A percentile compares a stretch with the other conserved stretches of the same genome.
phyloP scores from a whole-genome alignment of 2,797 vertebrate genomes.

The Enteromius thamalakanensis region DNA sequence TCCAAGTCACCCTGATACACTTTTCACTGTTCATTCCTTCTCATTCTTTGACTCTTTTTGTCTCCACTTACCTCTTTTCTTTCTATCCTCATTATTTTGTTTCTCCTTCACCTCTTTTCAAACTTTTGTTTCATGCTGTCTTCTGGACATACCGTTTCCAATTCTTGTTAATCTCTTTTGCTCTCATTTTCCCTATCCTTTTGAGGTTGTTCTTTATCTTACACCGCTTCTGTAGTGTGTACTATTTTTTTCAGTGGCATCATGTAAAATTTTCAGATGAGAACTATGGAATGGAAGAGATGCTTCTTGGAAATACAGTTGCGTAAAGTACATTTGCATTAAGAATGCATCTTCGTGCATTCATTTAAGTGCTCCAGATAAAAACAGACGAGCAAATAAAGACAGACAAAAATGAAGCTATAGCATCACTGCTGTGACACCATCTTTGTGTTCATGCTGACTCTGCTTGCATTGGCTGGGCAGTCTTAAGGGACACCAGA shows the following conservation, averaged over 20 bases:
- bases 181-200: background rate
- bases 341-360: background rate
- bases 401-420: conserved; percentile 14
- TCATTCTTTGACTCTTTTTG: background rate
- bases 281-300: background rate
- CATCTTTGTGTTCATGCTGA: conserved; percentile 78
- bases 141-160: conserved; percentile 17
- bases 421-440: conserved; percentile 73
- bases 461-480: conserved; percentile 73
- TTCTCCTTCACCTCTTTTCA: conserved; percentile 18
- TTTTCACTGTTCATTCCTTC: conserved; percentile 30
- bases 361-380: background rate
- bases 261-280: background rate
- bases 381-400: conserved; percentile 15
- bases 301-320: conserved; percentile 3
- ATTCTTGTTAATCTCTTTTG: background rate
- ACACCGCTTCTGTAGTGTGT: conserved; percentile 31
- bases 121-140: conserved; percentile 12
- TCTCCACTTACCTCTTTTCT: background rate
- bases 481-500: conserved; percentile 68
- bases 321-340: conserved; percentile 4
- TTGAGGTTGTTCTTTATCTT: background rate
- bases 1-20: conserved; percentile 61
- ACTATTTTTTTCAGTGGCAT: conserved; percentile 1
- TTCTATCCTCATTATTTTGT: conserved; percentile 5